Conservation (phyloP, 2,888 invertebrate species). For the Harmothoe impar region DNA sequence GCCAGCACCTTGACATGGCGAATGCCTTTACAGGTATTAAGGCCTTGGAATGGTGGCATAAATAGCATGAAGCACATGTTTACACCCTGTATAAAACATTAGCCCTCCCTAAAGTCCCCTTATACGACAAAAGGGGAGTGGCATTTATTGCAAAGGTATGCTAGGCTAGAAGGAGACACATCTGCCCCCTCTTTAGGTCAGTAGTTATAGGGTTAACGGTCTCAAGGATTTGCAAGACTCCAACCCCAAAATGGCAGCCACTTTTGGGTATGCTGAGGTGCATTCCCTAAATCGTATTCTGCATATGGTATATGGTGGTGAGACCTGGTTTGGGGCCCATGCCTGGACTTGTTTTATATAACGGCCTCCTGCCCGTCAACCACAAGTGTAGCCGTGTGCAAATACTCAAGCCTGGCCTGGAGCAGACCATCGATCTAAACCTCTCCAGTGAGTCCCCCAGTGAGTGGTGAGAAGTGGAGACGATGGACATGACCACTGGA, state of each 20-base stretch:
- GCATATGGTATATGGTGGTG: background rate
- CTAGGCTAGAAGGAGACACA: no score
- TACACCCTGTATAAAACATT: background rate
- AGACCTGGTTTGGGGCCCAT: background rate
- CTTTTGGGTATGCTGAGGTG: no score
- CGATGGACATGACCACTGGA: background rate
- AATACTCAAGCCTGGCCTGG: background rate
- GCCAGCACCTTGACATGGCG: background rate
- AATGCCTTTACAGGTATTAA: background rate
- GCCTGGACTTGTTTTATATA: background rate
- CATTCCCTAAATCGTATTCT: background rate
- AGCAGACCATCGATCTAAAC: conserved; percentile 2
- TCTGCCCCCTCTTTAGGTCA: no score
- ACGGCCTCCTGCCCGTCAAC: background rate
- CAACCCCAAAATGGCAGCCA: no score
- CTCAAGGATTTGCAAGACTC: no score
- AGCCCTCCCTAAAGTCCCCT: background rate
- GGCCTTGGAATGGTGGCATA: background rate
- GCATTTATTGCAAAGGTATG: no score
- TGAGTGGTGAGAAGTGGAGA: background rate
- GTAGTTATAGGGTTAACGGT: no score
- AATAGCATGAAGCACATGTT: background rate
- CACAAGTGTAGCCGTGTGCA: background rate
- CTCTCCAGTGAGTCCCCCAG: background rate
- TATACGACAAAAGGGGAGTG: background rate